Evolutionary conservation across 2,797 vertebrate species (phyloP).

Genomic region (Glossophaga mutica): DNA sequence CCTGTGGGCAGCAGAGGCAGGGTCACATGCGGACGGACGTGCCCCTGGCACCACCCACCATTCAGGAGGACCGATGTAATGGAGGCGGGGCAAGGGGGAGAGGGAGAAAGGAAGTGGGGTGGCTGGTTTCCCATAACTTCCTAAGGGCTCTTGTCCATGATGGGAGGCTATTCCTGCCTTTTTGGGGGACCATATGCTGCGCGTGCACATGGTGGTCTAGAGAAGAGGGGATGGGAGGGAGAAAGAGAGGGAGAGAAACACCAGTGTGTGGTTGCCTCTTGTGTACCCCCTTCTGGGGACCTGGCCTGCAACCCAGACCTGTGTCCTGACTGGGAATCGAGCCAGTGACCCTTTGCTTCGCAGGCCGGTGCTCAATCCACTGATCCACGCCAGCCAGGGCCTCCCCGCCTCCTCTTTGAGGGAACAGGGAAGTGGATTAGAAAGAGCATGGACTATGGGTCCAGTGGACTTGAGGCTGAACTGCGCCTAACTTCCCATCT

Average conservation of each 20-base stretch:
- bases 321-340: too few relatives aligned
- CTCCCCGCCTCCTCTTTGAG: too few relatives aligned
- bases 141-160: not conserved
- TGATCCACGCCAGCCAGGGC: too few relatives aligned
- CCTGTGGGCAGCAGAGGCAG: not conserved
- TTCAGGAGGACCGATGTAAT: not conserved
- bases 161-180: not conserved
- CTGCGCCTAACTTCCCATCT: too few relatives aligned
- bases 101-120: not conserved
- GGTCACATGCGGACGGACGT: not conserved
- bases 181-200: not conserved
- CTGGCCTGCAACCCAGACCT: too few relatives aligned
- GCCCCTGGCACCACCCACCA: not conserved
- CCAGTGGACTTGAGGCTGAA: too few relatives aligned
- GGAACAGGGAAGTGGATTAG: not conserved
- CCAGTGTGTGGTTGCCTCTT: too few relatives aligned
- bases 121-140: not conserved
- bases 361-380: too few relatives aligned
- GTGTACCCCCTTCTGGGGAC: too few relatives aligned
- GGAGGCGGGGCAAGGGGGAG: not conserved
- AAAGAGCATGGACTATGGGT: not conserved
- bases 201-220: not conserved
- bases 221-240: not conserved
- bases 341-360: too few relatives aligned
- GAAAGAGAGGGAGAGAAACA: too few relatives aligned